A percentile compares a stretch with the other conserved stretches of the same genome.
phyloP scores from a whole-genome alignment of 2,797 vertebrate species.

The Oceanodroma leucorhoa region DNA sequence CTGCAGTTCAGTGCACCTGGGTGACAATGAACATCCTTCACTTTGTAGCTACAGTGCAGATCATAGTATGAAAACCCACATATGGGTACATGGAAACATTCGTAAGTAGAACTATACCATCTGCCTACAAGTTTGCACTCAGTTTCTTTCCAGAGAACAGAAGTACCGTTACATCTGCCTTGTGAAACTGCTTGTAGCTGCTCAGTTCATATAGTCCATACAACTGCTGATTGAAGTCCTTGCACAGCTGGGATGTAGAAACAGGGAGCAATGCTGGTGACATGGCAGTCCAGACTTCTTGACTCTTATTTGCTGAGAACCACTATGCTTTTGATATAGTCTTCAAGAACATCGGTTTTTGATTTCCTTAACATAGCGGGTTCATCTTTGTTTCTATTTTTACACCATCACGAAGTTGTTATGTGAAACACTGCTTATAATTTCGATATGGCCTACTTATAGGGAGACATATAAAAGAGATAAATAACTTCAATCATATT shows the following conservation, averaged over 20 bases:
- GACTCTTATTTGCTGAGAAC: not conserved
- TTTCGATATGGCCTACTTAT: not conserved
- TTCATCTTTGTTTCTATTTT: not conserved
- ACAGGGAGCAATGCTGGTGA: not conserved
- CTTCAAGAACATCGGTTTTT: not conserved
- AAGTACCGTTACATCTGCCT: not conserved
- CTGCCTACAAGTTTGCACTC: not conserved
- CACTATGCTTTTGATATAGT: not conserved
- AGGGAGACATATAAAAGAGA: not conserved
- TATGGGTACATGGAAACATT: not conserved
- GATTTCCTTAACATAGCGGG: rapidly evolving
- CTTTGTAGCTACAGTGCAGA: not conserved
- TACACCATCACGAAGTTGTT: not conserved
- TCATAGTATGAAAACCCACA: not conserved
- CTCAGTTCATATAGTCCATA: not conserved
- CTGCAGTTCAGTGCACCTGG: not conserved
- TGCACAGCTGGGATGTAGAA: not conserved
- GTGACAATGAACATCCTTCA: not conserved
- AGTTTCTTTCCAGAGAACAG: not conserved
- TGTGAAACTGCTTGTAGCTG: not conserved
- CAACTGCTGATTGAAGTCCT: not conserved
- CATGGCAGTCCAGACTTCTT: not conserved
- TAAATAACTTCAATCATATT: not conserved
- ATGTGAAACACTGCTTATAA: not conserved
- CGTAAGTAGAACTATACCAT: not conserved